phyloP scores from a whole-genome alignment of 2,113 vertebrate genomes.

The Ceratotherium simum region DNA sequence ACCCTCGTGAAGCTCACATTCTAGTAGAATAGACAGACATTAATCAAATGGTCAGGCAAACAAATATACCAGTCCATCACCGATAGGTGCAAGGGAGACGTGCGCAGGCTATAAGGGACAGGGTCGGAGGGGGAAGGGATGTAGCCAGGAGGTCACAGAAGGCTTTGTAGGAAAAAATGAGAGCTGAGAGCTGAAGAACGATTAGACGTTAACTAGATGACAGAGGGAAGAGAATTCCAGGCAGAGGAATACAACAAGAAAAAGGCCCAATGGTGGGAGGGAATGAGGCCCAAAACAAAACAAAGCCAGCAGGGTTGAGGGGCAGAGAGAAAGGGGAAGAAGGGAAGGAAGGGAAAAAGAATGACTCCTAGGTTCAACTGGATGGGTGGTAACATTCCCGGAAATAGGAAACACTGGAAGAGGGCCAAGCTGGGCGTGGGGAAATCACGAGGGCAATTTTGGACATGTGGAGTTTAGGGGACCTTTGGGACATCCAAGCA shows the following conservation, averaged over 20 bases:
- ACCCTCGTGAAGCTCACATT: background rate
- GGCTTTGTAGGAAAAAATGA: background rate
- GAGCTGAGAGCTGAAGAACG: background rate
- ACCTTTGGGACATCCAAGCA: background rate
- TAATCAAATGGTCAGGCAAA: background rate
- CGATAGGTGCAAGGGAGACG: background rate
- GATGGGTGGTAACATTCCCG: no score
- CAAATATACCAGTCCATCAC: background rate
- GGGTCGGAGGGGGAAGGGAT: background rate
- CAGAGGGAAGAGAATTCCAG: background rate
- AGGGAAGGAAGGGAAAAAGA: background rate
- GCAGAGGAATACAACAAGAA: background rate
- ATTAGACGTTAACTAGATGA: background rate
- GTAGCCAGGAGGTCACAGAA: background rate
- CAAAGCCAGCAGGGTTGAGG: background rate
- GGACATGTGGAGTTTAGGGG: background rate
- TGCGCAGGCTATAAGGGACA: background rate
- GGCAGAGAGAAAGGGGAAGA: background rate
- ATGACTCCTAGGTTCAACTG: background rate
- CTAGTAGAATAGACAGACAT: rapidly evolving
- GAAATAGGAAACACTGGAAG: background rate
- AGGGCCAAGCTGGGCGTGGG: background rate
- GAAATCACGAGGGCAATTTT: background rate
- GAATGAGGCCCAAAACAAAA: background rate
- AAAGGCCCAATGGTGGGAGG: background rate